A percentile compares a stretch with the other conserved stretches of the same genome.
phyloP scores from a whole-genome alignment of 2,797 vertebrate species.

The Epinephelus coioides region DNA sequence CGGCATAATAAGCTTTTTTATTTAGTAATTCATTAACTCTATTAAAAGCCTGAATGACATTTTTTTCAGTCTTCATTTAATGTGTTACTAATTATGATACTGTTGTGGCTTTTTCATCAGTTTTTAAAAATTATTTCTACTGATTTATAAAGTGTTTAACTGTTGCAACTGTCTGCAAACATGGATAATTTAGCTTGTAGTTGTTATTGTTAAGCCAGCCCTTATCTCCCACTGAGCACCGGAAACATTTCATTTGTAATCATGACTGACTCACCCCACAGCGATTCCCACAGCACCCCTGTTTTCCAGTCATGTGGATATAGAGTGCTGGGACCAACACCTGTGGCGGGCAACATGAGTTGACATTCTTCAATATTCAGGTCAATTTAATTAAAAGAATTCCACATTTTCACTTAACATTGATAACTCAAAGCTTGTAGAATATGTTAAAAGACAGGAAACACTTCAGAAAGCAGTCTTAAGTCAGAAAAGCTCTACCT shows the following conservation, averaged over 20 bases:
- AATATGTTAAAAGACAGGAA: background rate
- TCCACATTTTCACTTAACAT: background rate
- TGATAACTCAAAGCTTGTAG: background rate
- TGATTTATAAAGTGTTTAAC: background rate
- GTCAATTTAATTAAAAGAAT: background rate
- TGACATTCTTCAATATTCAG: background rate
- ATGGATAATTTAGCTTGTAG: too few species aligned
- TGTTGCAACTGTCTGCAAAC: background rate
- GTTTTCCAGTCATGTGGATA: conserved; percentile 85
- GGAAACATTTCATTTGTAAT: background rate
- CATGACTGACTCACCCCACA: conserved; percentile 87
- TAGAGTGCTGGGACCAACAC: conserved; percentile 87
- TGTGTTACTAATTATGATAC: background rate
- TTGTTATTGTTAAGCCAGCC: background rate
- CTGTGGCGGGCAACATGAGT: conserved; percentile 65
- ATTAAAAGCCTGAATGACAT: too few species aligned
- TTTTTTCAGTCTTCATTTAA: background rate
- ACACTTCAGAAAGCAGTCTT: background rate
- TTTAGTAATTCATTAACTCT: background rate
- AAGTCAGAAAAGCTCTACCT: background rate
- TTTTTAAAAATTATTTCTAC: background rate
- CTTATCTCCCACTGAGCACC: background rate
- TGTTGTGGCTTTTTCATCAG: too few species aligned
- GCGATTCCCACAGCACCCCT: conserved; percentile 88
- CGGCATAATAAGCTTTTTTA: background rate